Base-by-base conservation (phyloP, 2,797 vertebrate species). In the Crocidura indochinensis region DNA sequence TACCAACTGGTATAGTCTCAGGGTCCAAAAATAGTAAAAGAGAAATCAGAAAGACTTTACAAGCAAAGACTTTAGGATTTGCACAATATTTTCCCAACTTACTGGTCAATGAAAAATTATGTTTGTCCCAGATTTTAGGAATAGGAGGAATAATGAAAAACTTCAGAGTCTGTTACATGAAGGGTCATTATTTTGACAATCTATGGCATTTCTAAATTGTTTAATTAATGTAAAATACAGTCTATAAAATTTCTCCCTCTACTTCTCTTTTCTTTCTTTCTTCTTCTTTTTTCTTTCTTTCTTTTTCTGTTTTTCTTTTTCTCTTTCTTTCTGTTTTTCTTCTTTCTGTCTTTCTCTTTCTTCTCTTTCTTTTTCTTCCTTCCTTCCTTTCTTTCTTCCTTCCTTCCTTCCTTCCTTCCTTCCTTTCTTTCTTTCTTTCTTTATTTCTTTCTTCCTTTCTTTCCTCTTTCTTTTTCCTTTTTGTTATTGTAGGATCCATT, bases 151-250 rank as follows among this genome's bases (percentile, higher is more conserved):
- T 76, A 29, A 80, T 17, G 49, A 47, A 0, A 89, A 80, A 38
- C 26, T 19, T 19, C 4, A 87, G 65, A 29, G 0, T 1, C 3
- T 49, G 12, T 78, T n/a, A 91, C 53, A 88, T 31, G 20, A 22
- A 38, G 4, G 6, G 3, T 10, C 29, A 31, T 60, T 91, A 60
- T 47, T 84, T 8, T 64, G 46, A 71, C 10, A 29, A n/a, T 19
- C 26, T 47, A 68, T 29, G n/a, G 65, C 10, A 15, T 56, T 91
- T 85, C 31, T 62, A 49, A 81, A 49, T 24, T 51, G 29, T 38
- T 88, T 88, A 31, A 44, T 22, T 82, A 47, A 82, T 84, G 88
- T 83, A 81, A 84, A 85, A 86, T 73, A 6, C 11, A 75, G 76
- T 53, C 11, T 85, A 46, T 72, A 60, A 89, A 79, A 77, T 20